A percentile compares a stretch with the other conserved stretches of the same genome.
phyloP scores from a whole-genome alignment of 2,797 vertebrate species.

The Galaxias olidus region DNA sequence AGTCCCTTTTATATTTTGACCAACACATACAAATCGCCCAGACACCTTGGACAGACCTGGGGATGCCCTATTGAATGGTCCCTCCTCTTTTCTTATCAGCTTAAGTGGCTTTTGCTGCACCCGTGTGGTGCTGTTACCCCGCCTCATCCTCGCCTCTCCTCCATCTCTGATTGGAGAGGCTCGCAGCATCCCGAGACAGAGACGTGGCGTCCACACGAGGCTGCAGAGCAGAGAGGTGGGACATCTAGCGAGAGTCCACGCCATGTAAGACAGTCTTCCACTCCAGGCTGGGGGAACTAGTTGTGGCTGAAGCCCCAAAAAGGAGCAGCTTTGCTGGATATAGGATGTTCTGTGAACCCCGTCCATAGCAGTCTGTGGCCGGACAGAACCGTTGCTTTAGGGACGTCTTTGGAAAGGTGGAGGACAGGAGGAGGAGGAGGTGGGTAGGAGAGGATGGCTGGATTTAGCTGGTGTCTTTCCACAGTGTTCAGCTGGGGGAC shows the following conservation, averaged over 20 bases:
- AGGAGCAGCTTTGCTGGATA: not conserved
- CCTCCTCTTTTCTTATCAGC: slow-evolving; percentile 57
- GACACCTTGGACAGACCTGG: not conserved
- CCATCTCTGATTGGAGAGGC: slow-evolving; percentile 42
- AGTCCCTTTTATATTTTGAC: too few species aligned
- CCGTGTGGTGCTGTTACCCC: slow-evolving; percentile 44
- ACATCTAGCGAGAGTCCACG: slow-evolving; percentile 5
- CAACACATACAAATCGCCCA: too few species aligned
- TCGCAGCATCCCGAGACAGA: slow-evolving; percentile 62
- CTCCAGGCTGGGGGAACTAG: slow-evolving; percentile 14
- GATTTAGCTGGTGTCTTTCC: slow-evolving; percentile 85
- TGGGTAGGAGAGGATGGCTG: slow-evolving; percentile 75
- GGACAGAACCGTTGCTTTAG: too few species aligned
- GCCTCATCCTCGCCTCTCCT: slow-evolving; percentile 27
- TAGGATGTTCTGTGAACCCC: slow-evolving; percentile 9
- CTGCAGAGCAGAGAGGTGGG: slow-evolving; percentile 22
- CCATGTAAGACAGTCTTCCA: slow-evolving; percentile 15
- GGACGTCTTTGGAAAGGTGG: slow-evolving; percentile 16
- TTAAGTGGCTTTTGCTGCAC: slow-evolving; percentile 61
- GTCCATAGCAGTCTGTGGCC: too few species aligned
- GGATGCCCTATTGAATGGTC: slow-evolving; percentile 43
- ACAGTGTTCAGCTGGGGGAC: slow-evolving; percentile 85
- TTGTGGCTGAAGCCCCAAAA: slow-evolving; percentile 11
- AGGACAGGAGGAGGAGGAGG: slow-evolving; percentile 27
- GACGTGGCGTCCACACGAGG: not conserved